Percentiles rank a stretch among this genome's conserved stretches.
Conservation (phyloP, 2,113 vertebrate species). For the Crotalus helleri region DNA sequence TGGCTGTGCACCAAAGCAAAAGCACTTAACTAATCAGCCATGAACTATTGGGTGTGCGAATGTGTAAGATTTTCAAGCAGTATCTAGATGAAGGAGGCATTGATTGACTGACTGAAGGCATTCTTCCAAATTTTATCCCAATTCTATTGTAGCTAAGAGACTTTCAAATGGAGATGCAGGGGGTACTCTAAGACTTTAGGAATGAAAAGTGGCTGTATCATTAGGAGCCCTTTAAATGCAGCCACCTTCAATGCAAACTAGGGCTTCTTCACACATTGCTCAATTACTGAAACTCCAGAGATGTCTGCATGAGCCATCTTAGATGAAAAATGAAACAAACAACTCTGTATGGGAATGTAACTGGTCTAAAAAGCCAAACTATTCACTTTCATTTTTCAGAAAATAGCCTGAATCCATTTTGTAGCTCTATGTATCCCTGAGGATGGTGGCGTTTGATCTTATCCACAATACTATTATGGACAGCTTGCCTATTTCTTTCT, state of each 20-base stretch:
- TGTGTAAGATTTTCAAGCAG: not conserved
- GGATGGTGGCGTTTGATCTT: not conserved
- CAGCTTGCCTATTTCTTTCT: not conserved
- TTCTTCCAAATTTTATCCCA: not conserved
- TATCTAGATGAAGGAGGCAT: not conserved
- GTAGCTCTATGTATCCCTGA: not conserved
- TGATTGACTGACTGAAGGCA: not conserved
- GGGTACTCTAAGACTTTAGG: not conserved
- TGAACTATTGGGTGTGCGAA: not conserved
- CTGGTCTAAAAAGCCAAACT: not conserved
- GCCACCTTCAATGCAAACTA: not conserved
- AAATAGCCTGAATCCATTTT: not conserved
- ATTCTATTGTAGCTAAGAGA: not conserved
- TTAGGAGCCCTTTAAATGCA: not conserved
- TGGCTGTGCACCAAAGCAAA: not conserved
- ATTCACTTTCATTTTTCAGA: not conserved
- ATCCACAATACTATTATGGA: not conserved
- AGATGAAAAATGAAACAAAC: not conserved
- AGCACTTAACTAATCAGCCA: not conserved
- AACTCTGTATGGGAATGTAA: not conserved
- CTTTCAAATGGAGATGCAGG: not conserved
- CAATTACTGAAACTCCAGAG: not conserved
- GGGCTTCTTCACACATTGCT: not conserved
- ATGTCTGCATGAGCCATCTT: not conserved
- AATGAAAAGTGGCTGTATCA: not conserved